These are phyloP conservation scores for Paramormyrops kingsleyae DNA, from an alignment of 2,113 vertebrate genomes.

Conservation along the genomic window DNA sequence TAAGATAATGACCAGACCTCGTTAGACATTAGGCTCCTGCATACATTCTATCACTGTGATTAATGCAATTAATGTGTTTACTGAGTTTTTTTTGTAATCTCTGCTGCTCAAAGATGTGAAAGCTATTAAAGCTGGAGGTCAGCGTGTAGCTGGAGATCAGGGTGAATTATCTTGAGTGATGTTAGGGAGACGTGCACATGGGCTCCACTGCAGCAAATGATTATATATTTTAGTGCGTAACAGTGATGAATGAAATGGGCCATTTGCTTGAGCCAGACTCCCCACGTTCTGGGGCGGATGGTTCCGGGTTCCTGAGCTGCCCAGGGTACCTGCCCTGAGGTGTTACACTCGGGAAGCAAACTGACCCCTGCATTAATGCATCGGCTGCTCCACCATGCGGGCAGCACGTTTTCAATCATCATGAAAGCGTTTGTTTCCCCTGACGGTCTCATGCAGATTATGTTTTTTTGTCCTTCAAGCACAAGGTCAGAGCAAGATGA, in stretches of 20 bases:
- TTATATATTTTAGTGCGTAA: background rate
- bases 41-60: background rate
- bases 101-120: slow-evolving; percentile 10
- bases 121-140: background rate
- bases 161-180: background rate
- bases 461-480: slow-evolving; percentile 34
- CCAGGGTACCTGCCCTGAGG: background rate
- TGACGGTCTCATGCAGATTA: slow-evolving; percentile 17
- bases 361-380: background rate
- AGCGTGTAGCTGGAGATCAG: background rate
- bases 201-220: background rate
- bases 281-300: background rate
- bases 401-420: slow-evolving; percentile 25
- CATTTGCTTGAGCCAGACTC: background rate
- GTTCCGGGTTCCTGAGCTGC: background rate
- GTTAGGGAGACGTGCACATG: background rate
- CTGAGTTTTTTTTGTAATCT: slow-evolving; percentile 8
- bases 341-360: background rate
- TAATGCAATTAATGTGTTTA: slow-evolving; percentile 27
- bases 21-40: background rate
- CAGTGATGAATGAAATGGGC: background rate
- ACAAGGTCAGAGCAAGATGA: slow-evolving; percentile 37
- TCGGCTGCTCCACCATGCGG: background rate
- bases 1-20: slow-evolving; percentile 3
- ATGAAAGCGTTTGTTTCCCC: slow-evolving; percentile 28